Evolutionary conservation across 2,113 vertebrate genomes (phyloP).

Genomic region (Alexandromys fortis): DNA sequence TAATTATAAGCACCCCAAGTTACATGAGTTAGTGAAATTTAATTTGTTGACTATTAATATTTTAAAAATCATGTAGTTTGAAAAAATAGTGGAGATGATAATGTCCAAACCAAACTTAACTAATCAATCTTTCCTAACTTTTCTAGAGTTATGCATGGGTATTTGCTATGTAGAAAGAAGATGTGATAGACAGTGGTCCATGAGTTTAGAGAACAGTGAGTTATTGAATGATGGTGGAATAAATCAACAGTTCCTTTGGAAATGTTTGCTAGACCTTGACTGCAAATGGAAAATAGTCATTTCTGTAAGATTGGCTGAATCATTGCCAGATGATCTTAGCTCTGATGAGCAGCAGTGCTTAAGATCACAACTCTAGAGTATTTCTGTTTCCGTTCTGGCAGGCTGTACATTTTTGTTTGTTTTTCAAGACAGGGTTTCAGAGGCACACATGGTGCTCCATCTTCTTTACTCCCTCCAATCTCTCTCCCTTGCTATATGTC

Average conservation of each 20-base stretch:
- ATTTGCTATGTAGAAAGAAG: slow-evolving; percentile 17
- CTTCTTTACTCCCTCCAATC: background rate
- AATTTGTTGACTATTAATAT: background rate
- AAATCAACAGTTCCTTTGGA: background rate
- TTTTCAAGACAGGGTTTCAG: background rate
- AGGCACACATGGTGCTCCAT: background rate
- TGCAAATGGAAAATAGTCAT: background rate
- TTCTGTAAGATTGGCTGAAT: background rate
- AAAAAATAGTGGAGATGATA: background rate
- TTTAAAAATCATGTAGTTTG: background rate
- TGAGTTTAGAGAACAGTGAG: slow-evolving; percentile 24
- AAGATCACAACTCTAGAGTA: background rate
- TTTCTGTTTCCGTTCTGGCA: background rate
- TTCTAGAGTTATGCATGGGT: background rate
- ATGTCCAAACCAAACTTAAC: background rate
- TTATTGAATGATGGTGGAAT: background rate
- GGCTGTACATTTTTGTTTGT: background rate
- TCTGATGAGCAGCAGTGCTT: background rate
- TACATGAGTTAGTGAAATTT: background rate
- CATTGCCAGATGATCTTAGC: background rate
- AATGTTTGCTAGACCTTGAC: background rate
- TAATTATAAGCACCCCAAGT: slow-evolving; percentile 3
- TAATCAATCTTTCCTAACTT: background rate
- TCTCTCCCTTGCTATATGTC: background rate
- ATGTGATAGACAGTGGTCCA: background rate